phyloP scores from a whole-genome alignment of 1,140 invertebrate genomes.

The Mya arenaria region DNA sequence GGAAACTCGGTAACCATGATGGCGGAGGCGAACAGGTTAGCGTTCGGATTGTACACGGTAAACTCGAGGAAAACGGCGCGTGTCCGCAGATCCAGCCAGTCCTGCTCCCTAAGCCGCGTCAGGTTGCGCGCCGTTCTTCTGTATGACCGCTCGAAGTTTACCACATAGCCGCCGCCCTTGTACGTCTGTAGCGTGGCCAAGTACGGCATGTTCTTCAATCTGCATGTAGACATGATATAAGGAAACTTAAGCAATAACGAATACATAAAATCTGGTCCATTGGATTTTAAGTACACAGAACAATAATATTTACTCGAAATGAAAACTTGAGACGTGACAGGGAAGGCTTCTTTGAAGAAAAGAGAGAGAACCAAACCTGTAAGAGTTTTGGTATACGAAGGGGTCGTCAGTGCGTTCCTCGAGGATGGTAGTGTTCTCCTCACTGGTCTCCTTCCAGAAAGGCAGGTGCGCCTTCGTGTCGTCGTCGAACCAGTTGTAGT shows the following conservation, averaged over 20 bases:
- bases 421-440: conserved; percentile 59
- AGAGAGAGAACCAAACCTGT: no score
- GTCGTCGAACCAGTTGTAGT: conserved; percentile 79
- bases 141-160: conserved; percentile 67
- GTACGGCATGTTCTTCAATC: conserved; percentile 77
- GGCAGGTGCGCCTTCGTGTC: conserved; percentile 78
- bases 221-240: no score
- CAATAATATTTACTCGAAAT: no score
- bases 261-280: no score
- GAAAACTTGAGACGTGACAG: neutral
- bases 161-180: conserved; percentile 80
- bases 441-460: conserved; percentile 67
- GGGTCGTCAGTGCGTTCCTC: conserved; percentile 65
- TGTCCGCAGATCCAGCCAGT: conserved; percentile 83
- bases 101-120: conserved; percentile 56
- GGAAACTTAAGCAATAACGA: no score
- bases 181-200: conserved; percentile 75
- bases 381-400: conserved; percentile 77
- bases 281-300: neutral
- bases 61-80: conserved; percentile 83
- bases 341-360: neutral
- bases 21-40: conserved; percentile 77
- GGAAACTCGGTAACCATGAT: conserved; percentile 73
- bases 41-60: conserved; percentile 83
- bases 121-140: conserved; percentile 63